Base-by-base conservation (phyloP, 1,140 invertebrate species). In the Dreissena rostriformis region DNA sequence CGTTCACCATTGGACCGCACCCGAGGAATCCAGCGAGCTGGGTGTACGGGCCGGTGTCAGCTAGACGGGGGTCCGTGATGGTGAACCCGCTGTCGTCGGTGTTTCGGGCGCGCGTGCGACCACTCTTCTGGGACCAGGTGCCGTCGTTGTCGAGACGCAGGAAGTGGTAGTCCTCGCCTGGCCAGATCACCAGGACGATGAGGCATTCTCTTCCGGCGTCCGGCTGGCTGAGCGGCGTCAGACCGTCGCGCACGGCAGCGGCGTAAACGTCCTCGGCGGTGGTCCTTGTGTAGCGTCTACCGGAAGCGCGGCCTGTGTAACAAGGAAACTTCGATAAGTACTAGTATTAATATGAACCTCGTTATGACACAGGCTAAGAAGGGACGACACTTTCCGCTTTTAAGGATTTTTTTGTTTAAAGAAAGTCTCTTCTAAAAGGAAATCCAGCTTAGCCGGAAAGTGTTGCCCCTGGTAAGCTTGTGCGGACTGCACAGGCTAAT, bases 101-200 rank as follows among this genome's bases (percentile, higher is more conserved):
- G 66, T 82, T 82, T 0, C 80, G 53, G 7, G 80, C 80, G 39
- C 19, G 26, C 2, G 80, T 82, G 61, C 70, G 70, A 1, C 80
- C 80, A 29, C 80, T 82, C 26, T 82, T 82, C 5, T 82, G 80
- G 7, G 80, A 82, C 80, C 80, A 82, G 49, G 57, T 66, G 22
- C 80, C 80, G 51, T 82, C 66, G 52, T 55, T 68, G 29, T 82
- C 80, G 11, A 67, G 57, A n/a, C 80, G 71, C 14, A 52, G 68
- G 39, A 74, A 82, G 49, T 82, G 80, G 55, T 67, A 82, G 39
- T 82, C 80, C 49, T 82, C 71, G 0, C 72, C 72, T 12, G 80
- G 80, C 80, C 80, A 82, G 51, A 82, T 75, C 0, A 82, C 72
- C 0, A 82, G 63, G 29, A 49, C 61, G 1, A 82, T 75, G 0